phyloP scores from a whole-genome alignment of 2,888 invertebrate genomes.

The Mythimna vitellina region DNA sequence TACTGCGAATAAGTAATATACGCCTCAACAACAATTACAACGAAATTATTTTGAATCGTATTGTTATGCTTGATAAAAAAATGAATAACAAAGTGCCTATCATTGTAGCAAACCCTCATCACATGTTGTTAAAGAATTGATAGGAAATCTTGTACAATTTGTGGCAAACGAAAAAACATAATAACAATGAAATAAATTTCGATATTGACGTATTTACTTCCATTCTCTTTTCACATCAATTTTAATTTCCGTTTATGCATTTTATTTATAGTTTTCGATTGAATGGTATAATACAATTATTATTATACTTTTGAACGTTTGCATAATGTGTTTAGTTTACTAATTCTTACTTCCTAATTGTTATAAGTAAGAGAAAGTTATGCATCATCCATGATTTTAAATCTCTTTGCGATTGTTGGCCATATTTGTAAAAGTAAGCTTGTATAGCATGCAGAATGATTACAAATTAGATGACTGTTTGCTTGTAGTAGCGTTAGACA shows the following conservation, averaged over 20 bases:
- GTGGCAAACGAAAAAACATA: neutral
- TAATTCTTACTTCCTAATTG: slow-evolving; percentile 13
- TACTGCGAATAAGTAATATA: neutral
- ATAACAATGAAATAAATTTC: neutral
- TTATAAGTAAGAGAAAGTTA: neutral
- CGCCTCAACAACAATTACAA: neutral
- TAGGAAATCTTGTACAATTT: neutral
- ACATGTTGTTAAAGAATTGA: slow-evolving; percentile 9
- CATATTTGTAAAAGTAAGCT: neutral
- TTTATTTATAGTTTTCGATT: slow-evolving; percentile 22
- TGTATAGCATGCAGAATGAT: neutral
- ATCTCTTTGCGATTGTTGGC: neutral
- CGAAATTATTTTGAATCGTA: neutral
- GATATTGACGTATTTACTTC: neutral
- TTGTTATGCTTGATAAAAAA: slow-evolving; percentile 6
- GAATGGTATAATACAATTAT: neutral
- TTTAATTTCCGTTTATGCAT: slow-evolving; percentile 5
- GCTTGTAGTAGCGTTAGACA: neutral
- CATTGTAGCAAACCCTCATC: neutral
- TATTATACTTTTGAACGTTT: slow-evolving; percentile 6
- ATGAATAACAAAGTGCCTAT: neutral
- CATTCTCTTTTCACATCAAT: slow-evolving; percentile 14
- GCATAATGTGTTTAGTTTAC: neutral
- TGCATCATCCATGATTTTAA: neutral
- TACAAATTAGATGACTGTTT: neutral